Percentiles rank a stretch among this genome's conserved stretches.
Conservation (phyloP, 2,888 invertebrate species). For the Sphecodes monilicornis region DNA sequence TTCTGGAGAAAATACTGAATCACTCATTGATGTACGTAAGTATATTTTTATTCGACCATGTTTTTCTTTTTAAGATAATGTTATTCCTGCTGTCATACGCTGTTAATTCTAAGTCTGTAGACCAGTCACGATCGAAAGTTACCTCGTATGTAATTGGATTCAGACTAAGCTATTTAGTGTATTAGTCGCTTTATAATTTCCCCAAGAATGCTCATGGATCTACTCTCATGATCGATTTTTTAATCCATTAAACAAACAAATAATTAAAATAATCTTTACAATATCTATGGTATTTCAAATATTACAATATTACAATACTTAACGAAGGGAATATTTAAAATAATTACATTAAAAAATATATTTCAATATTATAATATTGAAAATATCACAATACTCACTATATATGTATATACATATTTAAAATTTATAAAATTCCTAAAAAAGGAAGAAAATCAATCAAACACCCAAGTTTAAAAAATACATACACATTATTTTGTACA, state of each 20-base stretch:
- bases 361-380: not conserved
- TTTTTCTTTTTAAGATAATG: conserved; percentile 13
- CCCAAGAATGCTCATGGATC: conserved; percentile 30
- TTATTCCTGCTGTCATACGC: not conserved
- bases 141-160: not conserved
- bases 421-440: not conserved
- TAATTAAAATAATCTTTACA: not conserved
- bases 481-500: not conserved
- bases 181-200: conserved; percentile 21
- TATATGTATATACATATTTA: not conserved
- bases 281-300: not conserved
- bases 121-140: not conserved
- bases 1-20: conserved; percentile 5
- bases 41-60: not conserved
- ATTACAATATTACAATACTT: not conserved
- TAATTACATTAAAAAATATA: not conserved
- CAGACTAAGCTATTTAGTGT: conserved; percentile 1
- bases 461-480: not conserved
- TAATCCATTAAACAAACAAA: not conserved
- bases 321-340: not conserved
- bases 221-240: not conserved
- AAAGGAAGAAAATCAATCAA: not conserved
- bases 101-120: conserved; percentile 7
- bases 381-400: not conserved
- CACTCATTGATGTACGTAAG: not conserved